Conservation (phyloP, 2,888 invertebrate species). For the Catocala nupta region DNA sequence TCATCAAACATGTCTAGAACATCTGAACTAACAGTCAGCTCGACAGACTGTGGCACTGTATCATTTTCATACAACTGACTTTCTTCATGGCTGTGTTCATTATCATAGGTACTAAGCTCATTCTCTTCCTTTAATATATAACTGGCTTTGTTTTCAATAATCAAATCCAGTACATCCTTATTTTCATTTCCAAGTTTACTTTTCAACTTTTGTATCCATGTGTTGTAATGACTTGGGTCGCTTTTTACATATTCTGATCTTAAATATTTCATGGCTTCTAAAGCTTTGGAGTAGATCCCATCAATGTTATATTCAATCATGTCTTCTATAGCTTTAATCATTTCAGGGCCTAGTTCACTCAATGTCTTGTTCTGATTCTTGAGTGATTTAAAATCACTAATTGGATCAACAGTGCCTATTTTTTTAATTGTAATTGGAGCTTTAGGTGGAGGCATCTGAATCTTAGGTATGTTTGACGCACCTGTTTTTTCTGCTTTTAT, state of each 20-base stretch:
- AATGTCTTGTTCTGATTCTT: conserved; percentile 70
- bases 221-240: conserved; percentile 74
- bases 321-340: conserved; percentile 76
- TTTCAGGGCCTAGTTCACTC: conserved; percentile 64
- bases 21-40: conserved; percentile 71
- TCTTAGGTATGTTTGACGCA: conserved; percentile 61
- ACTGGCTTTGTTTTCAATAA: conserved; percentile 67
- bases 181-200: conserved; percentile 66
- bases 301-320: conserved; percentile 74
- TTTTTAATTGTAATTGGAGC: conserved; percentile 53
- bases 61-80: conserved; percentile 80
- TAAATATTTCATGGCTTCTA: conserved; percentile 70
- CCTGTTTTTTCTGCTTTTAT: conserved; percentile 25
- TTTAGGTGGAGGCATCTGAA: conserved; percentile 62
- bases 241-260: conserved; percentile 71
- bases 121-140: conserved; percentile 77
- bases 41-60: conserved; percentile 72
- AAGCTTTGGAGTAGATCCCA: conserved; percentile 71
- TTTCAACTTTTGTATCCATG: conserved; percentile 76
- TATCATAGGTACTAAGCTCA: conserved; percentile 66
- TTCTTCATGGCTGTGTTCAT: conserved; percentile 69
- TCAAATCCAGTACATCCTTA: conserved; percentile 60
- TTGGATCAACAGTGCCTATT: conserved; percentile 88
- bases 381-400: conserved; percentile 87
- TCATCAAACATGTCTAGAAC: conserved; percentile 81